These are phyloP conservation scores for Hirtodrosophila trivittata DNA, from an alignment of 2,888 invertebrate species.

Conservation along the genomic window DNA sequence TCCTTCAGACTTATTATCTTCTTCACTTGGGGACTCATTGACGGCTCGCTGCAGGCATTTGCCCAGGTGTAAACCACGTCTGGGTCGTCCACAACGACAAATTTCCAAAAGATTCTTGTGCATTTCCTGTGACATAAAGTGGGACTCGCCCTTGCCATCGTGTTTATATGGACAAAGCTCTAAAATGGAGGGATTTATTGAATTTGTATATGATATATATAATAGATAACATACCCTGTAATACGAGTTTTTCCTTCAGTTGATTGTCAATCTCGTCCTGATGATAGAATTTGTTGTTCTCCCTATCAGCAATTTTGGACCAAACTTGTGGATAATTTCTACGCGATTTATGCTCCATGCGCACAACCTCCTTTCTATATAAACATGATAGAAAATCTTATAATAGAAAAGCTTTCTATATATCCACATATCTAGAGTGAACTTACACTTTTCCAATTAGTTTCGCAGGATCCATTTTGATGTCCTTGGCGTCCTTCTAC, in stretches of 20 bases:
- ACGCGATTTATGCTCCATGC: conserved; percentile 78
- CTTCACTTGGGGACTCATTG: conserved; percentile 51
- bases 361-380: conserved; percentile 84
- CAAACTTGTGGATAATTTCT: conserved; percentile 78
- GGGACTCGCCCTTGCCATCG: conserved; percentile 76
- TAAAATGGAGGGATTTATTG: conserved; percentile 21
- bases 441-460: conserved; percentile 48
- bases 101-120: conserved; percentile 73
- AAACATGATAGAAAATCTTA: neutral
- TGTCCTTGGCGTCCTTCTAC: neutral
- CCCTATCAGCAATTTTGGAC: conserved; percentile 64
- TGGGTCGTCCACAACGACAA: conserved; percentile 82
- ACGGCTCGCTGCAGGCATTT: conserved; percentile 81
- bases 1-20: neutral
- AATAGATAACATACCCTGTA: conserved; percentile 34
- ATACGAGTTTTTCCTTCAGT: conserved; percentile 46
- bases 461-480: conserved; percentile 45
- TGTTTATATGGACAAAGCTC: conserved; percentile 67
- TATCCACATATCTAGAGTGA: neutral
- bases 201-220: neutral
- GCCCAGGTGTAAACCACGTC: conserved; percentile 74
- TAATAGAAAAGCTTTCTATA: neutral
- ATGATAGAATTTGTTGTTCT: conserved; percentile 79
- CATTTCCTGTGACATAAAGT: conserved; percentile 81
- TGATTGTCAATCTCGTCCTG: conserved; percentile 73